phyloP scores from a whole-genome alignment of 2,888 invertebrate genomes.

The Tanytarsus gracilentus region DNA sequence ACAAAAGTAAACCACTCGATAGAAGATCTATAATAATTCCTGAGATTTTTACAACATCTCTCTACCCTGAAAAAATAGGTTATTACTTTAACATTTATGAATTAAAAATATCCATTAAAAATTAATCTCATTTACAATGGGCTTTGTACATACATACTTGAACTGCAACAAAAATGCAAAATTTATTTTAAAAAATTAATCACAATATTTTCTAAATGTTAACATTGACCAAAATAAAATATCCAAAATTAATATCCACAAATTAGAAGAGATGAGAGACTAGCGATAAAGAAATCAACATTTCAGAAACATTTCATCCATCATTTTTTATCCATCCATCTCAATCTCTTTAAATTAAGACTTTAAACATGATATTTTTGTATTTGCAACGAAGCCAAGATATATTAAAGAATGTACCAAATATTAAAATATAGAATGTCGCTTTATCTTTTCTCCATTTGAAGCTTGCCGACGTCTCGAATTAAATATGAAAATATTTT shows the following conservation, averaged over 20 bases:
- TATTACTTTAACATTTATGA: too few species aligned
- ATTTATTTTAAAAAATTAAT: neutral
- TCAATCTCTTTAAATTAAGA: slow-evolving; percentile 14
- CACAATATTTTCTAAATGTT: too few species aligned
- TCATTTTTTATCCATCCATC: slow-evolving; percentile 16
- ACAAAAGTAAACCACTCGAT: too few species aligned
- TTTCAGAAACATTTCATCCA: slow-evolving; percentile 20
- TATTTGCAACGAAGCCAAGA: neutral
- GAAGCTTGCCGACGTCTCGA: slow-evolving; percentile 25
- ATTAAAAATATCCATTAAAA: too few species aligned
- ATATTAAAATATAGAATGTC: slow-evolving; percentile 27
- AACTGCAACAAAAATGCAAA: neutral
- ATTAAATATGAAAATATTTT: slow-evolving; percentile 4
- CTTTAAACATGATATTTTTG: slow-evolving; percentile 29
- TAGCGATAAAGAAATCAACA: slow-evolving; percentile 13
- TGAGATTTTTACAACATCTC: too few species aligned
- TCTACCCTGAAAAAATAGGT: too few species aligned
- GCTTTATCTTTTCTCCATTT: slow-evolving; percentile 12
- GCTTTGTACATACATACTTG: neutral
- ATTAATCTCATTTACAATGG: too few species aligned
- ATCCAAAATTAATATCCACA: neutral
- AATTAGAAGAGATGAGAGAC: neutral
- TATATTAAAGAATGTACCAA: too few species aligned
- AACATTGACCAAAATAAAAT: too few species aligned
- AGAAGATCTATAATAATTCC: too few species aligned